phyloP scores from a whole-genome alignment of 37 sponge, comb jelly and placozoan species.

The Ianthella basta region DNA sequence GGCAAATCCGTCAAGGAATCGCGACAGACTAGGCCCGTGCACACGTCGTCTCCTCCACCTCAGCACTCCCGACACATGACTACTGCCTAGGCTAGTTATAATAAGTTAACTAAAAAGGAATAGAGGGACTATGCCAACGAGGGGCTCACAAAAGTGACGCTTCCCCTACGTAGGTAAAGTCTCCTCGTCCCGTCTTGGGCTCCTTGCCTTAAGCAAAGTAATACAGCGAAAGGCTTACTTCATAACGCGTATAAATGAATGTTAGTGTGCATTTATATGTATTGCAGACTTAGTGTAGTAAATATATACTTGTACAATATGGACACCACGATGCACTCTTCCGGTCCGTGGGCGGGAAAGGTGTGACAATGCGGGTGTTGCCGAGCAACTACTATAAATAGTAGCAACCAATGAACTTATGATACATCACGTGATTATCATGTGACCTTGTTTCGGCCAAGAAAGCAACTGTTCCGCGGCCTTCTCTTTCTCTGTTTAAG shows the following conservation, averaged over 20 bases:
- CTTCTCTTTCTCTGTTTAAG: too few relatives aligned
- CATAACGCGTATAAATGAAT: slow-evolving; percentile 6
- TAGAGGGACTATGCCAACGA: slow-evolving; percentile 33
- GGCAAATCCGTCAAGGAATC: too few relatives aligned
- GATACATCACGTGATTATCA: slow-evolving; percentile 10
- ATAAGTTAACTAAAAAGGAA: too few relatives aligned
- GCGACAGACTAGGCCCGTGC: background rate
- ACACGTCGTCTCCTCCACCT: too few relatives aligned
- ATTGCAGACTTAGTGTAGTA: background rate
- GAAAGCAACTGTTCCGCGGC: too few relatives aligned
- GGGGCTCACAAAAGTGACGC: slow-evolving; percentile 13
- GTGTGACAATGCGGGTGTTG: background rate
- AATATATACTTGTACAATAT: background rate
- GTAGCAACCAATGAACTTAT: background rate
- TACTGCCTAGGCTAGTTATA: background rate
- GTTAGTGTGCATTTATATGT: background rate
- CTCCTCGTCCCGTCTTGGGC: background rate
- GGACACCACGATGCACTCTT: slow-evolving; percentile 6
- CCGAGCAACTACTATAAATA: background rate
- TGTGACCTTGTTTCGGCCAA: slow-evolving; percentile 1
- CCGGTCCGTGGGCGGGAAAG: background rate
- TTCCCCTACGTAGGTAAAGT: slow-evolving; percentile 29
- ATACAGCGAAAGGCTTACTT: background rate
- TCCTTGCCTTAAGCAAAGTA: background rate
- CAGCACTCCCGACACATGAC: slow-evolving; percentile 28